Evolutionary conservation across 2,888 invertebrate genomes (phyloP).

Genomic region (Agrochola litura): DNA sequence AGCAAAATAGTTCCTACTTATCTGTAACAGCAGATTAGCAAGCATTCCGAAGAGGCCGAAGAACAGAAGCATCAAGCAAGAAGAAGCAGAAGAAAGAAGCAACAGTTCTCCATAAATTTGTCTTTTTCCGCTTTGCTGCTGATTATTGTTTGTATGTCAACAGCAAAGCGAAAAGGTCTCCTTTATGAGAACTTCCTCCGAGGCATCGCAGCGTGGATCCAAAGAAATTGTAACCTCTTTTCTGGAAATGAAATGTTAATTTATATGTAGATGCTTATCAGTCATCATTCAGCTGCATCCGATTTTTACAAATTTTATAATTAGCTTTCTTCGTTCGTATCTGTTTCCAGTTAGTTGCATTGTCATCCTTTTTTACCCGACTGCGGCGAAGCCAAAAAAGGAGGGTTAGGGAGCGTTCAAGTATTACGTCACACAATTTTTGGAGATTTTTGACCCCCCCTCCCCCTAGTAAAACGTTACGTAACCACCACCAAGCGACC

Average conservation of each 20-base stretch:
- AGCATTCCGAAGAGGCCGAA: not conserved
- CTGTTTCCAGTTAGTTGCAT: too few relatives aligned
- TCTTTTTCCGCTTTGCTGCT: conserved; percentile 92
- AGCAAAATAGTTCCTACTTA: not conserved
- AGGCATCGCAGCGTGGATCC: not conserved
- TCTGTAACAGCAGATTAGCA: not conserved
- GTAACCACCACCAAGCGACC: too few relatives aligned
- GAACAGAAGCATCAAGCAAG: conserved; percentile 38
- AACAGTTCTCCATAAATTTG: conserved; percentile 89
- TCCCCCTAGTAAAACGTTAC: too few relatives aligned
- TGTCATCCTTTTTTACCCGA: too few relatives aligned
- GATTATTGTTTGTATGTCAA: conserved; percentile 84
- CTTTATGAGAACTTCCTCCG: conserved; percentile 89
- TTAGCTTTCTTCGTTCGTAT: too few relatives aligned
- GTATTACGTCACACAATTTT: too few relatives aligned
- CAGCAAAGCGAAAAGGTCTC: conserved; percentile 91
- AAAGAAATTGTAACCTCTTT: conserved; percentile 2
- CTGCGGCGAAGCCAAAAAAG: too few relatives aligned
- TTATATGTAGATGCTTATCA: not conserved
- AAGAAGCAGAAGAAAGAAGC: conserved; percentile 69
- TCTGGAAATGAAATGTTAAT: not conserved
- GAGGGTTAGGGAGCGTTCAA: too few relatives aligned
- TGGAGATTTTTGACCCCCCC: too few relatives aligned
- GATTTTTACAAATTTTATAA: too few relatives aligned
- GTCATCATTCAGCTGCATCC: too few relatives aligned